A percentile compares a stretch with the other conserved stretches of the same genome.
Conservation (phyloP, 2,797 vertebrate species). For the Scolopax rusticola region DNA sequence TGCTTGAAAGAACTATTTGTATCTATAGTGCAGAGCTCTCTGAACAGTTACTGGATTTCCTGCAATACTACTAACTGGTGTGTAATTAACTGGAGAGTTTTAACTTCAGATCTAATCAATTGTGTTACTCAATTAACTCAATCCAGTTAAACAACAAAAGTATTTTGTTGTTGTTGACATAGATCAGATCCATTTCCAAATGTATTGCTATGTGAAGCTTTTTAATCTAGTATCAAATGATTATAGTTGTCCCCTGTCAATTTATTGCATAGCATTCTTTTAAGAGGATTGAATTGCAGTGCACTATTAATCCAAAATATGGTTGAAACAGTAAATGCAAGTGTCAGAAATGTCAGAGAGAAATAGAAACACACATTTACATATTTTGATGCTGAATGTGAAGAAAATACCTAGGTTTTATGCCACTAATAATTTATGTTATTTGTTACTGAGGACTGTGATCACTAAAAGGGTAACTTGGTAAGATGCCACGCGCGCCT, state of each 20-base stretch:
- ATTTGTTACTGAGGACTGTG: neutral
- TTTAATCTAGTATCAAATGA: conserved; percentile 7
- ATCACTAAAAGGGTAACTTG: neutral
- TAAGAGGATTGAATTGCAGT: conserved; percentile 49
- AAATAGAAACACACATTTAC: neutral
- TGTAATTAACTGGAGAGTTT: neutral
- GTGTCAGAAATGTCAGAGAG: conserved; percentile 26
- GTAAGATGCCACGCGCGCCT: neutral
- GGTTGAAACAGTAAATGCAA: neutral
- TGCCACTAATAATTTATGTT: neutral
- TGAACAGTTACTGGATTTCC: neutral
- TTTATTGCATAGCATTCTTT: conserved; percentile 14
- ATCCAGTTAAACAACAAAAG: neutral
- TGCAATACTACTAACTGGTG: neutral
- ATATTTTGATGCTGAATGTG: neutral
- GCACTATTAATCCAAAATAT: conserved; percentile 5
- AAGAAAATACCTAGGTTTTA: neutral
- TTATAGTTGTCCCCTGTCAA: neutral
- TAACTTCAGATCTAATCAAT: neutral
- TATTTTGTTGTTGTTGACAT: neutral
- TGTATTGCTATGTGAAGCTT: neutral
- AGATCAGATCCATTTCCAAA: neutral
- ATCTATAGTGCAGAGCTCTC: neutral
- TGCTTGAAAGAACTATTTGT: neutral
- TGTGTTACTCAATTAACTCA: no score